Evolutionary conservation across 2,888 invertebrate genomes (phyloP).

Genomic region (Chesias legatella): DNA sequence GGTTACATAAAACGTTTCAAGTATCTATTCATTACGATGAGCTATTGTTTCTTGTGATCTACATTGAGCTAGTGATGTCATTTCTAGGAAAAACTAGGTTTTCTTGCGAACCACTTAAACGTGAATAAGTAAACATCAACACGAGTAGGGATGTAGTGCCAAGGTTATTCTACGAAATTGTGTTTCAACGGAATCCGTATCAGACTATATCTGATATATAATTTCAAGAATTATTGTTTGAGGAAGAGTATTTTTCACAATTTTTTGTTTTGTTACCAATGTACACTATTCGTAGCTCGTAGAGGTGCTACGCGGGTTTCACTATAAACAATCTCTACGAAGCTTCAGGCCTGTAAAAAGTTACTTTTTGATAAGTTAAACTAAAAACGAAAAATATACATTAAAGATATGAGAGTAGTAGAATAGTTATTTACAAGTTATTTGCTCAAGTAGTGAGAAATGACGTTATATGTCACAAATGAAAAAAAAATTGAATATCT

Average conservation of each 20-base stretch:
- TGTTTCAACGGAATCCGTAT: too few species aligned
- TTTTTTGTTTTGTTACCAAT: too few species aligned
- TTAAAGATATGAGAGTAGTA: neutral
- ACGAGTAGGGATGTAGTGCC: neutral
- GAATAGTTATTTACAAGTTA: too few species aligned
- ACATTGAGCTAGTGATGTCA: slow-evolving; percentile 39
- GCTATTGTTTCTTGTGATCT: slow-evolving; percentile 41
- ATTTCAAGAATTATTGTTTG: too few species aligned
- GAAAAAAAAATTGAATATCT: too few species aligned
- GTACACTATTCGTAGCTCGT: slow-evolving; percentile 1
- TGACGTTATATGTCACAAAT: too few species aligned
- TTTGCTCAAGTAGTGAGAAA: too few species aligned
- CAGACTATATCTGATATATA: too few species aligned
- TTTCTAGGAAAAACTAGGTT: slow-evolving; percentile 40
- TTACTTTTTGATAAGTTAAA: too few species aligned
- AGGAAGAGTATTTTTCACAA: too few species aligned
- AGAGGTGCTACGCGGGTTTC: slow-evolving; percentile 10
- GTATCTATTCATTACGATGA: slow-evolving; percentile 41
- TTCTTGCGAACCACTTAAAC: slow-evolving; percentile 23
- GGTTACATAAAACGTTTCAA: slow-evolving; percentile 53
- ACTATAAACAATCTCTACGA: slow-evolving; percentile 11
- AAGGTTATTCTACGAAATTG: too few species aligned
- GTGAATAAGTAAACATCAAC: slow-evolving; percentile 26
- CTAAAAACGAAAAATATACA: too few species aligned
- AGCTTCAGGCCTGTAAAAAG: slow-evolving; percentile 9